phyloP scores from a whole-genome alignment of 2,888 invertebrate species.

The Spodoptera littoralis region DNA sequence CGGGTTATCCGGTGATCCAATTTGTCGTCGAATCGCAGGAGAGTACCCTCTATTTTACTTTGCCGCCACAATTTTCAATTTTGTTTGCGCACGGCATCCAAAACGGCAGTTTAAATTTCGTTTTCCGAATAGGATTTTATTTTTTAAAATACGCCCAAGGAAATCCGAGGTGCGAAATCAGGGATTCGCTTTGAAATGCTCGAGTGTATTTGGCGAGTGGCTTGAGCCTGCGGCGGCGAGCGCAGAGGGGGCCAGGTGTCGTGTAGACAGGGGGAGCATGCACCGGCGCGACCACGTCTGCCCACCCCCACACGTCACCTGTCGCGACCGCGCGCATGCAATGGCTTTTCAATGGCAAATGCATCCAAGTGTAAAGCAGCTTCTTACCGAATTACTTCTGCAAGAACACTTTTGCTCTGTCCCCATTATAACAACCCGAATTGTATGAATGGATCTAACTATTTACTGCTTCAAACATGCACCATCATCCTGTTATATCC shows the following conservation, averaged over 20 bases:
- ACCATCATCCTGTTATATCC: too few species aligned
- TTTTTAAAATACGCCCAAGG: slow-evolving; percentile 63
- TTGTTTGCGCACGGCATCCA: slow-evolving; percentile 63
- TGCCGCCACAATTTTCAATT: slow-evolving; percentile 61
- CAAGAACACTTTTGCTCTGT: not conserved
- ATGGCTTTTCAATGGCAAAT: slow-evolving; percentile 15
- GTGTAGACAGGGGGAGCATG: slow-evolving; percentile 31
- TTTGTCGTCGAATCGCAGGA: slow-evolving; percentile 48
- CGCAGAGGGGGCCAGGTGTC: slow-evolving; percentile 13
- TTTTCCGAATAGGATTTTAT: slow-evolving; percentile 68
- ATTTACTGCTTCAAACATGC: too few species aligned
- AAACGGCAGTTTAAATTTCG: slow-evolving; percentile 70
- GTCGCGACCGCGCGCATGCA: slow-evolving; percentile 19
- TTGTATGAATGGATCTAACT: too few species aligned
- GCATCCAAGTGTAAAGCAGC: slow-evolving; percentile 12
- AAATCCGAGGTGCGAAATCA: slow-evolving; percentile 74
- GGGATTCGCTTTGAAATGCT: slow-evolving; percentile 72
- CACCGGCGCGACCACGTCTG: slow-evolving; percentile 37
- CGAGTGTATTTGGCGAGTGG: slow-evolving; percentile 63
- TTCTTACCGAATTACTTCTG: slow-evolving; percentile 6
- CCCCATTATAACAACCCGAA: too few species aligned
- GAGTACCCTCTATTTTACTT: slow-evolving; percentile 54
- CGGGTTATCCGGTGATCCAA: slow-evolving; percentile 51
- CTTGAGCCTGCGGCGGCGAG: slow-evolving; percentile 24
- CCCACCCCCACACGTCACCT: slow-evolving; percentile 13